Base-by-base conservation (phyloP, 1,140 invertebrate species). In the Zophobas atratus region DNA sequence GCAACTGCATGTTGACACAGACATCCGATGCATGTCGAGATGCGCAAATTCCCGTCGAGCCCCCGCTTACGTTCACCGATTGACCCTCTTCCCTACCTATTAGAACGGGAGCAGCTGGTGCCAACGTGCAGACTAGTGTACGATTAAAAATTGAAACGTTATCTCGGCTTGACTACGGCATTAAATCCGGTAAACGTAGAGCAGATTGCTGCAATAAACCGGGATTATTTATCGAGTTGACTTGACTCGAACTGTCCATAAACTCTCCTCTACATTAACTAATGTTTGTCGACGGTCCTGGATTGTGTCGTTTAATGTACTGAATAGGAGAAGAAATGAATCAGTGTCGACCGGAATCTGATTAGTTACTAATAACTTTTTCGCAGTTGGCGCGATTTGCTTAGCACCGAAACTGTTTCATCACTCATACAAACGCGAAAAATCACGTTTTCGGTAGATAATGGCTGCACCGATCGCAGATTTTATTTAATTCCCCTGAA, bases 291-390 rank as follows among this genome's bases (percentile, higher is more conserved):
- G 51, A 72, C 55, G 71, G 49, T 73, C 55, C 48, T 73, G 49
- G 60, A 67, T 67, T 73, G 49, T 73, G 71, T 73, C 51, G 70
- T 70, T 55, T 72, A 72, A 73, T 56, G 39, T 56, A 73, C 41
- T 34, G n/a, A 36, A 73, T 56, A 8, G 8, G 43, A 34, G 20
- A 48, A 56, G 6, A 48, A 73, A 73, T 73, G 71, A 73, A 73
- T 73, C 71, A 73, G 55, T 73, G 71, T 73, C 71, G 71, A 55
- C 41, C 56, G 71, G 71, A 73, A 73, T 73, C 71, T 73, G 71
- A 73, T 73, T 73, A 39, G 71, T 73, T 56, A 55, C 3, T 1
- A 55, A 1, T 55, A 55, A 55, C 20, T 20, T 20, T 20, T 20
- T 20, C 20, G 20, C 0, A 20, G 20, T 20, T 20, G 20, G 20